Evolutionary conservation across 2,113 vertebrate genomes (phyloP), one percentile per base, ranked within the genome.

Genomic region (Pelodiscus sinensis): DNA sequence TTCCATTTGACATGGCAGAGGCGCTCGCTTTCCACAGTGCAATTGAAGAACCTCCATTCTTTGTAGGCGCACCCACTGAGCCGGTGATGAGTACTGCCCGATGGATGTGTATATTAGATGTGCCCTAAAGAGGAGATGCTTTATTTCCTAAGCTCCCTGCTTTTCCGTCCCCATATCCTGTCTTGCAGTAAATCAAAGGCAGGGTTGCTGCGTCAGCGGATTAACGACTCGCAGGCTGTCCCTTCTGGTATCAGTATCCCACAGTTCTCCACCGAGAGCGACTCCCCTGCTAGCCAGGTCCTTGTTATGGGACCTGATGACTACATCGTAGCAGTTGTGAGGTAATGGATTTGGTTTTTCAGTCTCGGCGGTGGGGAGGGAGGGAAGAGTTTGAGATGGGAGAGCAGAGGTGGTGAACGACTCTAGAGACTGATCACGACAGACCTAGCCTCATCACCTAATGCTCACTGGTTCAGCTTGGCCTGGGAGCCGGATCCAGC

Each of bases 261-360:
- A 14, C 97, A 96, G 38, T 98, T 98, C 55, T 95, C 98, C 2
- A 52, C 98, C 92, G 98, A 98, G 16, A 96, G 98, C 0, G 98
- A 98, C 2, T 89, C 98, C 0, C 95, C 98, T 1, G 98, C 98
- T 15, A 99, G 99, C 87, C 99, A 99, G 96, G 99, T 99, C 93
- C 98, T 99, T 73, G 98, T 99, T 90, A 99, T 99, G 98, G 99
- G 99, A 57, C 99, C 99, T 0, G 99, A 99, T 12, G 99, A 99
- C 97, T 98, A 98, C 96, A 99, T 99, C 2, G 99, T 99, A 12
- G 98, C 99, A 1, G 97, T 99, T 82, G 98, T 99, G 95, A 99
- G 99, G 99, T 99, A 97, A 75, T 38, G 75, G 54, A 25, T 50
- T 52, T 54, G 5, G 60, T 75, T 35, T 87, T 38, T 24, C 81